These are phyloP conservation scores for Synaphobranchus kaupii DNA, from an alignment of 2,797 vertebrate species.

Conservation along the genomic window DNA sequence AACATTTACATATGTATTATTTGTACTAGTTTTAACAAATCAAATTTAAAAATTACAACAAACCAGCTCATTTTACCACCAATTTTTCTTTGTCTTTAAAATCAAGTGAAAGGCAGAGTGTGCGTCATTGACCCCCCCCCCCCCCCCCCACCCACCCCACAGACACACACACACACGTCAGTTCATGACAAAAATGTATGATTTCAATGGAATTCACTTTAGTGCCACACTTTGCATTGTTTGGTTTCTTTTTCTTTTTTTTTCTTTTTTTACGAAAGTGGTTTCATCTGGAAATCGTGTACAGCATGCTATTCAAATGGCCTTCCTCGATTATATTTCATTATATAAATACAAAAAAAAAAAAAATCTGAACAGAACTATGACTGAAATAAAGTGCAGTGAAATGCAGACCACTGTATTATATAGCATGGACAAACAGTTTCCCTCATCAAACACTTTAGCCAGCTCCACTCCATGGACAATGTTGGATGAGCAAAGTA, in stretches of 20 bases:
- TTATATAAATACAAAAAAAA: neutral
- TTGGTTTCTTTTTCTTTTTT: neutral
- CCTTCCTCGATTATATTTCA: neutral
- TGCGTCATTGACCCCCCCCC: neutral
- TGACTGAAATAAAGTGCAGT: conserved; percentile 6
- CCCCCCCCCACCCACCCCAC: neutral
- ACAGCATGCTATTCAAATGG: conserved; percentile 20
- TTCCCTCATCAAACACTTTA: neutral
- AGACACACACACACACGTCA: neutral
- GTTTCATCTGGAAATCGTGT: conserved; percentile 13
- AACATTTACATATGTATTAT: conserved; percentile 20
- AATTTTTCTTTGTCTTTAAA: neutral
- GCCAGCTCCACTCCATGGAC: neutral
- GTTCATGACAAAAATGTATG: neutral
- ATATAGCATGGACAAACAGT: neutral
- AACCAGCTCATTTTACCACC: conserved; percentile 15
- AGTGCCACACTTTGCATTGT: conserved; percentile 14
- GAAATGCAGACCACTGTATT: conserved; percentile 14
- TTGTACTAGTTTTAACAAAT: conserved; percentile 22
- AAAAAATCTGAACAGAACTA: conserved; percentile 8
- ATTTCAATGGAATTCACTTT: neutral
- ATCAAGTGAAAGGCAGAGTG: neutral
- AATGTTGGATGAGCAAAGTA: conserved; percentile 20
- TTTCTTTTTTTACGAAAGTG: neutral
- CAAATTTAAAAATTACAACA: conserved; percentile 13